Conservation (phyloP, 2,888 invertebrate species). For the Endotricha flammealis region DNA sequence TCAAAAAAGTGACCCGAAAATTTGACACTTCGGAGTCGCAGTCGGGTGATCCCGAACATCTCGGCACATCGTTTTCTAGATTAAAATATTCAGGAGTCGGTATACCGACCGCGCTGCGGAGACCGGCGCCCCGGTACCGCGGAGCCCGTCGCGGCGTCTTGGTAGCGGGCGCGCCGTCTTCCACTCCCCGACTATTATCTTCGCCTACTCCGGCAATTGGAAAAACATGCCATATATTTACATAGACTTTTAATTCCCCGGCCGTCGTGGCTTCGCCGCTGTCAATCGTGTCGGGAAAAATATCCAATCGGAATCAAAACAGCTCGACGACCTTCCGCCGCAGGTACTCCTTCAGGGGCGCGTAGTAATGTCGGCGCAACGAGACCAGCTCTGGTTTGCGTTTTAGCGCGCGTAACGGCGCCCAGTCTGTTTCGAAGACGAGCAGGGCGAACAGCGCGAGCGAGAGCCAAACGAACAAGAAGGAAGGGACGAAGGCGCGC, state of each 20-base stretch:
- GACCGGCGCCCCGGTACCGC: neutral
- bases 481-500: conserved; percentile 87
- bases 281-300: neutral
- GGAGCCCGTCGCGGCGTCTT: neutral
- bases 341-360: conserved; percentile 88
- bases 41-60: conserved; percentile 5
- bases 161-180: neutral
- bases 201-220: no score
- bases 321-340: conserved; percentile 80
- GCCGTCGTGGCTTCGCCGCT: neutral
- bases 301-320: conserved; percentile 68
- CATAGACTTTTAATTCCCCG: neutral
- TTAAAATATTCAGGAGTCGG: neutral
- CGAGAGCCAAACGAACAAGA: conserved; percentile 84
- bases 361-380: conserved; percentile 88
- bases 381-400: conserved; percentile 87
- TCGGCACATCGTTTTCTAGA: conserved; percentile 6
- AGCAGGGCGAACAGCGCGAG: conserved; percentile 83
- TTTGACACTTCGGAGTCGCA: conserved; percentile 53
- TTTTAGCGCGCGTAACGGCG: conserved; percentile 82
- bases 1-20: conserved; percentile 47
- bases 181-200: no score
- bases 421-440: conserved; percentile 88
- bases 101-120: neutral
- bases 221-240: no score